Conservation (phyloP, 1,140 invertebrate species). For the Ladona fulva region DNA sequence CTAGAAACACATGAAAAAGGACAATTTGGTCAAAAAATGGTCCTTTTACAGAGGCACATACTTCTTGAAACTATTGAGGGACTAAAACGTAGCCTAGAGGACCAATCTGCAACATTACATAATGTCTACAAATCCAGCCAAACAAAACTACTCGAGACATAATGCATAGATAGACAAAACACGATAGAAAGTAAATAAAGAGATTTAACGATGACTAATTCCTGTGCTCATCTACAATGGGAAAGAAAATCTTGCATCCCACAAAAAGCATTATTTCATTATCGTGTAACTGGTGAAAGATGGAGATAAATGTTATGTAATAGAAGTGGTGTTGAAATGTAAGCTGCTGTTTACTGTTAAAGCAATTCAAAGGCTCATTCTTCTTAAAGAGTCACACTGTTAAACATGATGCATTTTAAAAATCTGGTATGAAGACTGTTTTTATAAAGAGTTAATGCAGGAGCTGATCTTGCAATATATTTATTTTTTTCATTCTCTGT, state of each 20-base stretch:
- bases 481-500: not conserved
- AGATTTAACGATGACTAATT: too few species aligned
- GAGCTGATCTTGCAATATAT: not conserved
- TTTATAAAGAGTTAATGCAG: not conserved
- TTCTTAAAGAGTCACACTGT: not conserved
- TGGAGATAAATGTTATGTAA: not conserved
- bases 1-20: not conserved
- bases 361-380: not conserved
- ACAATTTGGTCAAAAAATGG: not conserved
- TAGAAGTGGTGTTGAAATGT: not conserved
- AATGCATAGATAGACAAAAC: too few species aligned
- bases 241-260: too few species aligned
- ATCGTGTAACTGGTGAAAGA: not conserved
- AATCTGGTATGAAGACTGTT: not conserved
- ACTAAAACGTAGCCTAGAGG: conserved; percentile 3
- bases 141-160: not conserved
- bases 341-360: not conserved
- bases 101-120: not conserved
- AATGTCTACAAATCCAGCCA: conserved; percentile 1
- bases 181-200: too few species aligned
- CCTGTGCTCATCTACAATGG: too few species aligned
- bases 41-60: not conserved
- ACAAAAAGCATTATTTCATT: not conserved
- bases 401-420: not conserved
- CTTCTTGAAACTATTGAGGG: not conserved